Conservation (phyloP, 2,797 vertebrate species). For the Heteromormyrus szaboi region DNA sequence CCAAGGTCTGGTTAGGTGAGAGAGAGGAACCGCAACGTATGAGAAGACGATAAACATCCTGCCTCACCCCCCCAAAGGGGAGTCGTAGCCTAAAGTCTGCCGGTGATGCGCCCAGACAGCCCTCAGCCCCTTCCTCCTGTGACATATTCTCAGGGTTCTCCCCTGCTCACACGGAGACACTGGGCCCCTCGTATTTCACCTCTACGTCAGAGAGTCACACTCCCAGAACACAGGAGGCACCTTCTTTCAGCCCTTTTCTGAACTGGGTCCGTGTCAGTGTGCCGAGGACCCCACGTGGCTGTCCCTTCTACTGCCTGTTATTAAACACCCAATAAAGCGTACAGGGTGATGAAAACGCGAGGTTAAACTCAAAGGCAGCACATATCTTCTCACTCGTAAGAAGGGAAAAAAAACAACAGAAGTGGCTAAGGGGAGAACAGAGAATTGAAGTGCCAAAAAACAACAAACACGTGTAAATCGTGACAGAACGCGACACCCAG, state of each 20-base stretch:
- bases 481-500: not conserved
- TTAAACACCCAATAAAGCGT: not conserved
- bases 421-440: not conserved
- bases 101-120: conserved; percentile 57
- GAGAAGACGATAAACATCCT: conserved; percentile 52
- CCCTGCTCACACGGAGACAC: not conserved
- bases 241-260: not conserved
- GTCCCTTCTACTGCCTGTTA: not conserved
- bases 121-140: conserved; percentile 61
- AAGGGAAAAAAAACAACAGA: not conserved
- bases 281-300: not conserved
- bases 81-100: conserved; percentile 37
- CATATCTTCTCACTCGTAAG: not conserved
- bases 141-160: not conserved
- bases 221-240: not conserved
- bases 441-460: not conserved
- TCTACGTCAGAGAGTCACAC: not conserved
- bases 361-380: not conserved
- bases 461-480: not conserved
- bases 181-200: not conserved
- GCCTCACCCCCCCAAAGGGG: conserved; percentile 35
- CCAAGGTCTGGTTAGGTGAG: not conserved
- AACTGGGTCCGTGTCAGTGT: not conserved
- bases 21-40: not conserved
- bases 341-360: not conserved